Evolutionary conservation across 2,888 invertebrate species (phyloP), one percentile per base, ranked within the genome.

Genomic region (Netelia fuscicornis): DNA sequence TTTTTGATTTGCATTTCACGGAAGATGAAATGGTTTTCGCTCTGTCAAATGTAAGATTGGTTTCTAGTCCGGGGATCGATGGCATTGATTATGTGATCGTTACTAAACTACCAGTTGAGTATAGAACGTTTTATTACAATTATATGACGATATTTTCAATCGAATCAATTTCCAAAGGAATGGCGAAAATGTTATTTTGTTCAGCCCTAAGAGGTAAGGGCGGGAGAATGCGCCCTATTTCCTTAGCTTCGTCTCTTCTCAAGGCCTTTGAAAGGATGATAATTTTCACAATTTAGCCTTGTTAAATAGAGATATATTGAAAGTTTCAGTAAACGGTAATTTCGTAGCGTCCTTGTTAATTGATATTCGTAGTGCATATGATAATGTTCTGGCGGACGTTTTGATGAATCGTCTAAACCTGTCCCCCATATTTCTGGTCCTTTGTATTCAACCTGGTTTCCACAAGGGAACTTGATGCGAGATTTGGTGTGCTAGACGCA

Each of bases 81-180:
- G 72, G 72, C 13, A 81, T 85, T 5, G 78, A 82, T 56, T 85
- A 82, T 52, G n/a, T 62, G 11, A 44, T 78, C 6, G 71, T 81
- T 20, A 20, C 64, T 6, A 42, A 78, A 17, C 42, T 65, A 11
- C 42, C 79, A 8, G 17, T 3, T 6, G 64, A n/a, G 11, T 0
- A 9, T 37, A 13, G 2, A 23, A 70, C 3, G n/a, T 52, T 3
- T 17, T 83, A 0, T 17, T 58, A n/a, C 11, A 67, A 1, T 11
- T 84, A 56, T 83, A 70, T 20, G 75, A 80, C 8, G 58, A 71
- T 11, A 30, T 82, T 17, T 17, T 17, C 17, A 17, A 17, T 17
- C 17, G 17, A 17, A 17, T 17, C 17, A 17, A 62, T 85, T 48
- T 3, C 74, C 0, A 60, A 60, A 48, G 6, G 6, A 70, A 48